A percentile compares a stretch with the other conserved stretches of the same genome.
These are phyloP conservation scores for Gallirallus australis DNA, from an alignment of 2,797 vertebrate genomes.

Conservation along the genomic window DNA sequence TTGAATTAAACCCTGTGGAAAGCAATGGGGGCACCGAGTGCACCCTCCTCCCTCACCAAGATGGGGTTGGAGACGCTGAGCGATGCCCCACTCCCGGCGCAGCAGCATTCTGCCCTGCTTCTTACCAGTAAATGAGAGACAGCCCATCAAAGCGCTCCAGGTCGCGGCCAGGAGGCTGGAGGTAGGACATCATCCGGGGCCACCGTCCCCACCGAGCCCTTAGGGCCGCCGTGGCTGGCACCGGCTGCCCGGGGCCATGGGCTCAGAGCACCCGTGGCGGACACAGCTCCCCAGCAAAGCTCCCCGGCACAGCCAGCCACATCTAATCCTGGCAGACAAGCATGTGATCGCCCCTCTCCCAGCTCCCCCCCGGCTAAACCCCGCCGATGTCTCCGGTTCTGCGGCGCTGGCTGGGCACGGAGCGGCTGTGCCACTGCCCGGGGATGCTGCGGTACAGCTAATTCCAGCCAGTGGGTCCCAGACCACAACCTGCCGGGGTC, in stretches of 20 bases:
- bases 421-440: neutral
- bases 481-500: rapidly evolving
- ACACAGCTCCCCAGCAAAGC: neutral
- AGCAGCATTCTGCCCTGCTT: constrained; percentile 22
- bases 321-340: constrained; percentile 28
- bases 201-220: neutral
- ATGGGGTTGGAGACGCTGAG: rapidly evolving
- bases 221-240: neutral
- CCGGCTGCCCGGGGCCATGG: neutral
- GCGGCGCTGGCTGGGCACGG: rapidly evolving
- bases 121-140: constrained; percentile 91
- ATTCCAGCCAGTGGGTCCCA: rapidly evolving
- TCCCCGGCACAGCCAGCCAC: neutral
- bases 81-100: rapidly evolving
- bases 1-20: rapidly evolving
- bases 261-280: neutral
- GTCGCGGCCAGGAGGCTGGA: constrained; percentile 81
- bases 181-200: constrained; percentile 79
- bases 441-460: rapidly evolving
- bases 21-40: rapidly evolving
- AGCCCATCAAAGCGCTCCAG: constrained; percentile 88
- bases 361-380: constrained; percentile 3
- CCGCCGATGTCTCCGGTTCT: neutral
- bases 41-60: rapidly evolving
- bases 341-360: constrained; percentile 52